Evolutionary conservation across 2,888 invertebrate species (phyloP).

Genomic region (Chymomyza caudatula): DNA sequence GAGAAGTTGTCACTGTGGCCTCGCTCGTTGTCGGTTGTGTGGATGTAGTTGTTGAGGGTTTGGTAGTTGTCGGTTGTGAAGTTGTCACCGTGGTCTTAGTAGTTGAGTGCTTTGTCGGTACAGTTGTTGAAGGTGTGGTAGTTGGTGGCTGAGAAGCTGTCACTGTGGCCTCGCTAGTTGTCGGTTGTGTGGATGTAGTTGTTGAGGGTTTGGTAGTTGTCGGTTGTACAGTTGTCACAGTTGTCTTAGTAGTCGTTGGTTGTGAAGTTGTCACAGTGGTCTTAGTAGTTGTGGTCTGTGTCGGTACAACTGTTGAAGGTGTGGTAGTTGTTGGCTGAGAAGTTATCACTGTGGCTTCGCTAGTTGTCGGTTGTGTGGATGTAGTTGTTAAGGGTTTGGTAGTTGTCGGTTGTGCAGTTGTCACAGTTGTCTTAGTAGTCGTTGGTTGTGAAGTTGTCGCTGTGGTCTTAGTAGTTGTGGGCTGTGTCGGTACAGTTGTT

Average conservation of each 20-base stretch:
- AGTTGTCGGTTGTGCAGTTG: too few species aligned
- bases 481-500: too few species aligned
- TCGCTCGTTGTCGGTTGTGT: not conserved
- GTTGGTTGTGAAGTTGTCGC: too few species aligned
- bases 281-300: not conserved
- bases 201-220: not conserved
- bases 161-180: not conserved
- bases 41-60: not conserved
- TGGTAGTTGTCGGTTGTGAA: not conserved
- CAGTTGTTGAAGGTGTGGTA: not conserved
- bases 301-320: too few species aligned
- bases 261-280: not conserved
- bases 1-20: not conserved
- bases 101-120: not conserved
- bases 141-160: not conserved
- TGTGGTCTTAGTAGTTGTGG: too few species aligned
- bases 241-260: too few species aligned
- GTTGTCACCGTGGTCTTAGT: not conserved
- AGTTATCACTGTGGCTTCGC: too few species aligned
- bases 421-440: too few species aligned
- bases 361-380: too few species aligned
- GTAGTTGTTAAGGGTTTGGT: too few species aligned
- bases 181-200: not conserved
- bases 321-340: too few species aligned
- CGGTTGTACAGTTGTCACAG: not conserved